Conservation (phyloP, 2,888 invertebrate genomes). For the Nephrocerus scutellatus region DNA sequence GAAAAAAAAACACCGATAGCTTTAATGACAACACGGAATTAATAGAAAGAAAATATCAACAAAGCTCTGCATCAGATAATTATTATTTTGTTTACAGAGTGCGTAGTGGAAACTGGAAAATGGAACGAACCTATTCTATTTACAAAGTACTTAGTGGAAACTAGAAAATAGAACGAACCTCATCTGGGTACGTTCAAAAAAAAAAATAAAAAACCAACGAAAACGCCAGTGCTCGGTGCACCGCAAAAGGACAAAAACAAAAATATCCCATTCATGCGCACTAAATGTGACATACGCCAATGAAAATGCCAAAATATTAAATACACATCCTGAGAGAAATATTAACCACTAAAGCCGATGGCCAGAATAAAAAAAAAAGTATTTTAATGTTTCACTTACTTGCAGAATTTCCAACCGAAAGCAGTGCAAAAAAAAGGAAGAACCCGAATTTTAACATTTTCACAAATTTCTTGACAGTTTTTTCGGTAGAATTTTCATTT, state of each 20-base stretch:
- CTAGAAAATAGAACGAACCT: no score
- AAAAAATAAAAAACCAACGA: background rate
- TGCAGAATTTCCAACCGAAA: constrained; percentile 8
- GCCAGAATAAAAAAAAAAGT: background rate
- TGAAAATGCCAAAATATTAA: background rate
- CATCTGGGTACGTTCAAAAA: no score
- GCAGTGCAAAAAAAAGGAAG: constrained; percentile 10
- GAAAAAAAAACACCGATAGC: background rate
- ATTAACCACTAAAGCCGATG: background rate
- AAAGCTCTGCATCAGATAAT: no score
- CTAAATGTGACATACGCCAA: background rate
- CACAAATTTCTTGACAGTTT: no score
- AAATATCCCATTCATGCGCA: constrained; percentile 9
- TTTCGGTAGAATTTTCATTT: no score
- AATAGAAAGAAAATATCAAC: no score
- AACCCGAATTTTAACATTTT: constrained; percentile 15
- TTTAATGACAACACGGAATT: background rate
- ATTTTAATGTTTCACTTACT: constrained; percentile 8
- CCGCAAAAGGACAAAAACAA: constrained; percentile 2
- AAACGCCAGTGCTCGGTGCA: background rate
- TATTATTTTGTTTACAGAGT: no score
- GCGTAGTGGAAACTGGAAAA: no score
- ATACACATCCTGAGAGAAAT: background rate
- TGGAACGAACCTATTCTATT: no score
- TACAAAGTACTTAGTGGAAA: no score